Conservation (phyloP, 2,113 vertebrate species). For the Odontophorus gujanensis region DNA sequence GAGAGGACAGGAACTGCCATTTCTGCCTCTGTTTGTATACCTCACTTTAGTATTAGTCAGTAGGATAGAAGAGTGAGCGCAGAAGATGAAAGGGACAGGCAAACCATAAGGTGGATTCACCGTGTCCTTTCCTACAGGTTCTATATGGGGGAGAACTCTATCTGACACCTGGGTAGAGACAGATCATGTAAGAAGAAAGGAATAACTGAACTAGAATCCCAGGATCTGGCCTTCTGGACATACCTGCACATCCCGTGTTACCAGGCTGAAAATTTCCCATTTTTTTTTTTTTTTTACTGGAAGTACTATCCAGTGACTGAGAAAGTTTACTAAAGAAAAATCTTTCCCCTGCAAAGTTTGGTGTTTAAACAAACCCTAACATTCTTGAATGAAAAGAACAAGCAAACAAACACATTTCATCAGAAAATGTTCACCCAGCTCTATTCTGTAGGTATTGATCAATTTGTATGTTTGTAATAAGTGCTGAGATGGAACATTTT, state of each 20-base stretch:
- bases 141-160: neutral
- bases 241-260: neutral
- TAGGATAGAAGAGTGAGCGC: neutral
- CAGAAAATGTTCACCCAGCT: neutral
- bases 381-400: neutral
- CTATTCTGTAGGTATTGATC: neutral
- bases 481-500: neutral
- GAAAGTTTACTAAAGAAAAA: neutral
- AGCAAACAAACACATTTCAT: neutral
- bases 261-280: neutral
- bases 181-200: neutral
- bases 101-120: neutral
- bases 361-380: neutral
- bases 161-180: fast-evolving
- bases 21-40: neutral
- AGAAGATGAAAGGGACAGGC: neutral
- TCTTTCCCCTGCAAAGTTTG: neutral
- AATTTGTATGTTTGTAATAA: neutral
- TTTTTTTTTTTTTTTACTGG: fast-evolving
- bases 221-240: neutral
- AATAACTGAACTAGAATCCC: neutral
- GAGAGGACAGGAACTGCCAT: neutral
- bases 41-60: fast-evolving
- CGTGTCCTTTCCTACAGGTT: neutral
- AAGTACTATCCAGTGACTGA: fast-evolving